A percentile compares a stretch with the other conserved stretches of the same genome.
Evolutionary conservation across 92 coral and sea anemone genomes (phyloP).

Genomic region (Pocillopora grandis): DNA sequence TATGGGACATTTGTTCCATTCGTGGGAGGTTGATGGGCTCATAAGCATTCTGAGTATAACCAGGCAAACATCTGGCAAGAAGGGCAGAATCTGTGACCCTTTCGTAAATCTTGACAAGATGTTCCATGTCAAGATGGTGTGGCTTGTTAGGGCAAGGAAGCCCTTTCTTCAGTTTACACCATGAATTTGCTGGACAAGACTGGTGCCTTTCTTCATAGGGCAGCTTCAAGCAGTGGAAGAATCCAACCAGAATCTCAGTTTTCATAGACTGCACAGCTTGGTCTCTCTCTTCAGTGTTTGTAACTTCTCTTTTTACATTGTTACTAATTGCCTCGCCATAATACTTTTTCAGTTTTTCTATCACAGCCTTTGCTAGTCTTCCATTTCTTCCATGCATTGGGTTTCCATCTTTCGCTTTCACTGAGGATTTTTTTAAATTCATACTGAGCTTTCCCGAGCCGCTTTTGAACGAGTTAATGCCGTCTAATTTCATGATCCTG

Average conservation of each 20-base stretch:
- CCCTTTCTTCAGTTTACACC: no score
- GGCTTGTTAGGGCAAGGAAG: no score
- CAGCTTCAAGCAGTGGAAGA: no score
- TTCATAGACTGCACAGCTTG: background rate
- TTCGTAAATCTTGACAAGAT: no score
- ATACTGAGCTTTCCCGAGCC: constrained; percentile 52
- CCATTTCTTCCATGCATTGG: constrained; percentile 42
- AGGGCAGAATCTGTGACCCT: background rate
- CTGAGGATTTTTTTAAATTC: constrained; percentile 49
- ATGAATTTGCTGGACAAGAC: no score
- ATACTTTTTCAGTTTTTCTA: constrained; percentile 45
- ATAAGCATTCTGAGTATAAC: constrained; percentile 27
- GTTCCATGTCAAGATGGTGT: no score
- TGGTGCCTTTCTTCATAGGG: no score
- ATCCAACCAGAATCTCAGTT: no score
- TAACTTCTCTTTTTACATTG: constrained; percentile 37
- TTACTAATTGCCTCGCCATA: constrained; percentile 54
- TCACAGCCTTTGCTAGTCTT: constrained; percentile 40
- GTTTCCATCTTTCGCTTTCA: constrained; percentile 52
- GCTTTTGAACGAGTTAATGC: constrained; percentile 50
- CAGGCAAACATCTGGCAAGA: constrained; percentile 3
- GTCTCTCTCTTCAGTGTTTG: constrained; percentile 8
- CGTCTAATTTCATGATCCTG: constrained; percentile 42
- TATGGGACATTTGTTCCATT: constrained; percentile 21
- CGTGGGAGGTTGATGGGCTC: constrained; percentile 16